Evolutionary conservation across 2,888 invertebrate species (phyloP).

Genomic region (Plagodis pulveraria): DNA sequence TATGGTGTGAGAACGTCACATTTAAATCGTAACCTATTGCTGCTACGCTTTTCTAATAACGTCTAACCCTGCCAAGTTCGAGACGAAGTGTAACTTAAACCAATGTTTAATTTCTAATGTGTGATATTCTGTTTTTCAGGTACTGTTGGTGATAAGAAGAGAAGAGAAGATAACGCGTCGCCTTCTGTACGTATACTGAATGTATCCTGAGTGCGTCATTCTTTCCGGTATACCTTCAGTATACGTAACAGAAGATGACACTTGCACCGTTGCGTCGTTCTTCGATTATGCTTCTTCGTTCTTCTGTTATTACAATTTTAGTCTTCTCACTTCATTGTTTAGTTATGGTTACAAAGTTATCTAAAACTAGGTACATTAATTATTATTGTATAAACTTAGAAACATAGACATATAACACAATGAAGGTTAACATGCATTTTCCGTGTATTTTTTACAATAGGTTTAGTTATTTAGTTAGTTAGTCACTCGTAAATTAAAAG

Average conservation of each 20-base stretch:
- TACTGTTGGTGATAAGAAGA: conserved; percentile 41
- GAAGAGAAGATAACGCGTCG: conserved; percentile 86
- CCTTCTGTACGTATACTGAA: conserved; percentile 99
- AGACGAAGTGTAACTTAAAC: conserved; percentile 14
- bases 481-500: too few species aligned
- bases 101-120: conserved; percentile 28
- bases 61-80: conserved; percentile 21
- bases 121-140: conserved; percentile 48
- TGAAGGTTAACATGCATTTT: too few species aligned
- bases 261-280: conserved; percentile 79
- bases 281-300: conserved; percentile 33
- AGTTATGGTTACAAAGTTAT: too few species aligned
- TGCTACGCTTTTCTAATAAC: conserved; percentile 26
- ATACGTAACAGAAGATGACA: conserved; percentile 99
- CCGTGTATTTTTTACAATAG: too few species aligned
- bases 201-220: conserved; percentile 98
- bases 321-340: neutral
- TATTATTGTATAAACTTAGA: too few species aligned
- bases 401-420: too few species aligned
- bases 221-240: conserved; percentile 99
- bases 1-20: conserved; percentile 61
- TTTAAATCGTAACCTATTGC: conserved; percentile 54
- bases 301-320: conserved; percentile 4
- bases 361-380: too few species aligned
- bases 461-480: too few species aligned